Conservation (phyloP, 2,113 vertebrate species). For the Pyxicephalus adspersus region DNA sequence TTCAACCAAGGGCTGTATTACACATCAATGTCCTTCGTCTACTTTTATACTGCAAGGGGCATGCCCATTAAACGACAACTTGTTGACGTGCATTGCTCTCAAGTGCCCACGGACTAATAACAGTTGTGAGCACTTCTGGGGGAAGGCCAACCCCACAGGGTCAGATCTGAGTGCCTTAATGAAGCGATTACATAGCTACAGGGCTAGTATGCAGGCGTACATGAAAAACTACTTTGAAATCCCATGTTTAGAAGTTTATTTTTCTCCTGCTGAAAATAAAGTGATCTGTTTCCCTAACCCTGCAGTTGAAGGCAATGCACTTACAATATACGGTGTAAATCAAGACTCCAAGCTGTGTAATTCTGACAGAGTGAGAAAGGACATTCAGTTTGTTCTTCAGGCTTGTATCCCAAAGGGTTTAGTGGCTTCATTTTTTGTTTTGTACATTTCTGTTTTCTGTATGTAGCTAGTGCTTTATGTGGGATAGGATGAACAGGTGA, state of each 20-base stretch:
- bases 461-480: too few relatives aligned
- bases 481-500: too few relatives aligned
- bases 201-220: slow-evolving; percentile 9
- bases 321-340: neutral
- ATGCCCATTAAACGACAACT: slow-evolving; percentile 15
- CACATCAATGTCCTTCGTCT: slow-evolving; percentile 2
- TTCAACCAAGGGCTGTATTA: neutral
- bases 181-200: slow-evolving; percentile 29
- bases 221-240: slow-evolving; percentile 45
- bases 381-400: too few relatives aligned
- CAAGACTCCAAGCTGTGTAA: neutral
- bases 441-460: too few relatives aligned
- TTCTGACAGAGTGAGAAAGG: slow-evolving; percentile 3
- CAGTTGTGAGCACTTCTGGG: slow-evolving; percentile 7
- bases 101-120: neutral
- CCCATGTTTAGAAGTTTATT: slow-evolving; percentile 25
- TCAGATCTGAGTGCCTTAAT: neutral
- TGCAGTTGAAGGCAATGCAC: neutral
- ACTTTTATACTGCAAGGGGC: neutral
- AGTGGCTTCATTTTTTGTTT: too few relatives aligned
- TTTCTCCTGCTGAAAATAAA: neutral
- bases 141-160: slow-evolving; percentile 19
- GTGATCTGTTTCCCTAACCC: neutral
- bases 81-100: slow-evolving; percentile 1
- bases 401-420: too few relatives aligned